Conservation (phyloP, 2,113 vertebrate genomes). For the Dermatemys mawii region DNA sequence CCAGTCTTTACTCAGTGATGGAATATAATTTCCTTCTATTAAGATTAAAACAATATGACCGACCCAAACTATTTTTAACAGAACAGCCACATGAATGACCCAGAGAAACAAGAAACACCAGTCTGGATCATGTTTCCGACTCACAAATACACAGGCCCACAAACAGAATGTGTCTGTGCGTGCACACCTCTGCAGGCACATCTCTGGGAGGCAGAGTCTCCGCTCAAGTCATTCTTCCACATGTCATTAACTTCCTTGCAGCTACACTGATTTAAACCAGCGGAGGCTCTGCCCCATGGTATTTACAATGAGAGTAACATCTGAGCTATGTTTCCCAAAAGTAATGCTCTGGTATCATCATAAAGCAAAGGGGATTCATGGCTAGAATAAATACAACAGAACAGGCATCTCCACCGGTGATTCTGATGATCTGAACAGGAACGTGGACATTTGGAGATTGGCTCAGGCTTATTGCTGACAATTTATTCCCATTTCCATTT, state of each 20-base stretch:
- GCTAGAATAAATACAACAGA: rapidly evolving
- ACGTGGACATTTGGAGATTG: not conserved
- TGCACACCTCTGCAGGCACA: rapidly evolving
- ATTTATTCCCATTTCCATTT: not conserved
- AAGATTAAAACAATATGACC: not conserved
- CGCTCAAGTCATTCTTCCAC: not conserved
- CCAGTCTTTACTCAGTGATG: not conserved
- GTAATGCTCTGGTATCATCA: not conserved
- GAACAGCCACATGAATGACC: not conserved
- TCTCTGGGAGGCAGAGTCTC: not conserved
- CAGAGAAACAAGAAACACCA: no score
- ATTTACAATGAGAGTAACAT: not conserved
- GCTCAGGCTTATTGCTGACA: not conserved
- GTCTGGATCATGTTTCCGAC: not conserved
- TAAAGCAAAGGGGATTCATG: not conserved
- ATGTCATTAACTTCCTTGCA: not conserved
- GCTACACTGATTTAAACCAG: not conserved
- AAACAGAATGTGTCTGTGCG: not conserved
- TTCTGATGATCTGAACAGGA: not conserved
- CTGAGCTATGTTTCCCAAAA: not conserved
- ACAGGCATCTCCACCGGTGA: not conserved
- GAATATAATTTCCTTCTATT: not conserved
- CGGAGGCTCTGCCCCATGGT: not conserved
- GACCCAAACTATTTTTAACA: not conserved
- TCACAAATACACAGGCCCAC: not conserved